Percentiles rank a stretch among this genome's conserved stretches.
phyloP scores from a whole-genome alignment of 1,140 invertebrate species.

The Laupala kohalensis region DNA sequence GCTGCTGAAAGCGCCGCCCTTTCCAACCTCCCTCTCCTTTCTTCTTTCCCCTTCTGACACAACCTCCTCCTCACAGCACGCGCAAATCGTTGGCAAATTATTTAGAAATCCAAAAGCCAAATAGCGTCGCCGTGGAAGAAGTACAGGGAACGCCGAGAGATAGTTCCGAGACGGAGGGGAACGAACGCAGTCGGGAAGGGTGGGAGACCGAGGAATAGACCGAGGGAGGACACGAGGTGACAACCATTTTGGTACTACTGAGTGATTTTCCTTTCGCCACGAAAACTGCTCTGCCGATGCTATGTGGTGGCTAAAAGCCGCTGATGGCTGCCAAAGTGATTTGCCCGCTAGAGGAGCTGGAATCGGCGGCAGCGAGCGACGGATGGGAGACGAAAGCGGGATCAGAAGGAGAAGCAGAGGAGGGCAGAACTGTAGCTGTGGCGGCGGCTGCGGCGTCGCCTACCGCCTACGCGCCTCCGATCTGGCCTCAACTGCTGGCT shows the following conservation, averaged over 20 bases:
- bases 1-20: no score
- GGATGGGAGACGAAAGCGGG: no score
- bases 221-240: neutral
- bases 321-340: neutral
- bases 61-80: neutral
- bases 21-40: no score
- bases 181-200: neutral
- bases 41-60: neutral
- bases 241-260: slow-evolving; percentile 5
- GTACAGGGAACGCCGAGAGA: neutral
- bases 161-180: neutral
- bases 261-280: slow-evolving; percentile 5
- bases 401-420: no score
- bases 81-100: slow-evolving; percentile 10
- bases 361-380: neutral
- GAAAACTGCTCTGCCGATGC: neutral
- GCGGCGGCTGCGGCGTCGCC: no score
- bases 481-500: no score
- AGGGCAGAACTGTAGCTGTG: no score
- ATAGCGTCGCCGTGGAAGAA: slow-evolving; percentile 2
- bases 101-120: slow-evolving; percentile 10
- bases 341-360: neutral
- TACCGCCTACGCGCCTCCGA: neutral
- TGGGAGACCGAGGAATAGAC: neutral
- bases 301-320: slow-evolving; percentile 8